phyloP scores from a whole-genome alignment of 2,797 vertebrate species.

The Girardinus metallicus region DNA sequence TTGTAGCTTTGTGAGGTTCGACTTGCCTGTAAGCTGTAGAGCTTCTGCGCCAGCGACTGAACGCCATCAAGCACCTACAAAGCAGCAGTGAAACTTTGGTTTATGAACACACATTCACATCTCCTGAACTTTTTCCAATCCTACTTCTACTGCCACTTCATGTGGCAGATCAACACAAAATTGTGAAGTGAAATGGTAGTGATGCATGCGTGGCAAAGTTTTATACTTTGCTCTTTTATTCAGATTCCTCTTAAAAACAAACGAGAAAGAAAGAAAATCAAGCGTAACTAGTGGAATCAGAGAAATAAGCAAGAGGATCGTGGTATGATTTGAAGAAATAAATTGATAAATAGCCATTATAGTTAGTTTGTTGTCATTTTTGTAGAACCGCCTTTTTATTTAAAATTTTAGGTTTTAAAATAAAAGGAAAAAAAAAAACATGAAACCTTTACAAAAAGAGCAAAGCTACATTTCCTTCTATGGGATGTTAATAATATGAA shows the following conservation, averaged over 20 bases:
- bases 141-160: not conserved
- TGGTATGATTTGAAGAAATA: too few species aligned
- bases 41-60: slow-evolving; percentile 80
- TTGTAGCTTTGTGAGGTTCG: too few species aligned
- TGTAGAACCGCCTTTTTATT: too few species aligned
- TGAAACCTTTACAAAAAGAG: too few species aligned
- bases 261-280: not conserved
- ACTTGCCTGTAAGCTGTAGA: slow-evolving; percentile 90
- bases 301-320: not conserved
- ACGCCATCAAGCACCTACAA: slow-evolving; percentile 83
- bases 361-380: too few species aligned
- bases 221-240: not conserved
- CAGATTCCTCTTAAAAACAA: not conserved
- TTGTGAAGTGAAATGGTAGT: not conserved
- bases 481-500: too few species aligned
- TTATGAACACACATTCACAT: not conserved
- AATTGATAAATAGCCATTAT: too few species aligned
- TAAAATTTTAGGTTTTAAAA: too few species aligned
- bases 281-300: not conserved
- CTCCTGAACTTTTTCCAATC: not conserved
- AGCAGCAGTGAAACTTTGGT: slow-evolving; percentile 9
- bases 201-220: not conserved
- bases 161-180: not conserved
- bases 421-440: too few species aligned
- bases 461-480: too few species aligned